Conservation (phyloP, 2,888 invertebrate species). For the Polydesmus complanatus region DNA sequence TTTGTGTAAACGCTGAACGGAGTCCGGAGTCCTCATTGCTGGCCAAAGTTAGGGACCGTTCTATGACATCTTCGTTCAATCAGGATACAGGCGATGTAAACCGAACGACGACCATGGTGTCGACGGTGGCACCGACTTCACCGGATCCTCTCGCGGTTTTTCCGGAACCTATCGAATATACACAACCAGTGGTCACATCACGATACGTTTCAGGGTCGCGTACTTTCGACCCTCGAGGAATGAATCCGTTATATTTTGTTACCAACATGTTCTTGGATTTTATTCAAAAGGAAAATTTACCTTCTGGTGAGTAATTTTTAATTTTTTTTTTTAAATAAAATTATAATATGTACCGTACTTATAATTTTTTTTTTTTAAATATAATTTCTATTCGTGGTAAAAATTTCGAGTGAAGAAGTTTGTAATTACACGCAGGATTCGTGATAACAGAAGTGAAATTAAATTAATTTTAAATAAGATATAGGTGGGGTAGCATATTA, state of each 20-base stretch:
- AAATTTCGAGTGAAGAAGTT: too few relatives aligned
- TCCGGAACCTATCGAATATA: slow-evolving; percentile 9
- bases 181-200: slow-evolving; percentile 1
- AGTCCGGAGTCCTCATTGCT: not conserved
- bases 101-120: not conserved
- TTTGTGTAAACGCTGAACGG: not conserved
- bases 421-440: too few relatives aligned
- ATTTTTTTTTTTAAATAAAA: too few relatives aligned
- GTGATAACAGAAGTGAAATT: too few relatives aligned
- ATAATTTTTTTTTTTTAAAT: too few relatives aligned
- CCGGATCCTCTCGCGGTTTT: not conserved
- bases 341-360: too few relatives aligned
- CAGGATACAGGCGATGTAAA: not conserved
- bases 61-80: not conserved
- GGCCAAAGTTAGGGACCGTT: not conserved
- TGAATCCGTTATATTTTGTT: slow-evolving; percentile 14
- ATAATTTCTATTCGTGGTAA: too few relatives aligned
- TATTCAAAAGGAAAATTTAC: slow-evolving; percentile 13
- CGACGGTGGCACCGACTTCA: not conserved
- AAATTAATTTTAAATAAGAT: too few relatives aligned
- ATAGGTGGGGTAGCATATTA: too few relatives aligned
- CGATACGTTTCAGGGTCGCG: slow-evolving; percentile 7
- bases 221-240: slow-evolving; percentile 15
- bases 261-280: slow-evolving; percentile 15
- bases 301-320: slow-evolving; percentile 8